Evolutionary conservation across 2,888 invertebrate species (phyloP).

Genomic region (Amphipoea lucens): DNA sequence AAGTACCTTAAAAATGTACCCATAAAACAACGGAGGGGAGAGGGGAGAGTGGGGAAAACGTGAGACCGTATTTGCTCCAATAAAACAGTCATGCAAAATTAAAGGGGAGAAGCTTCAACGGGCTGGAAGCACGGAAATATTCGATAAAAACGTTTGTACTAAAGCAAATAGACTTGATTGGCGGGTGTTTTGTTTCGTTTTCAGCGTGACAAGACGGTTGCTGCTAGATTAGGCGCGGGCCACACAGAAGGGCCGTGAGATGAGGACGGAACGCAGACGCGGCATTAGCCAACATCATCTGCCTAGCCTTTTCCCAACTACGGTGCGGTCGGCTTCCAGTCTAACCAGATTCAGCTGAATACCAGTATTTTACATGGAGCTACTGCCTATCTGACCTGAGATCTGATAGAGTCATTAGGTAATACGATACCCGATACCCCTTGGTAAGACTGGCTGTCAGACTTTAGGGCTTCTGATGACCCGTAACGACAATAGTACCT

Average conservation of each 20-base stretch:
- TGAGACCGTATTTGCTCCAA: constrained; percentile 42
- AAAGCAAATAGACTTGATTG: constrained; percentile 41
- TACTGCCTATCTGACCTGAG: neutral
- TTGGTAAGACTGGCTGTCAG: too few species aligned
- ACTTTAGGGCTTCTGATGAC: neutral
- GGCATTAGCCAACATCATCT: neutral
- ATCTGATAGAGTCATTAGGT: neutral
- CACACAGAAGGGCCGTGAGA: neutral
- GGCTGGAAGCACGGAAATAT: constrained; percentile 53
- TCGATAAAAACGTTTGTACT: constrained; percentile 47
- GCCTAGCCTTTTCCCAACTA: neutral
- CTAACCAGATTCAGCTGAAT: neutral
- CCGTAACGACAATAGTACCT: neutral
- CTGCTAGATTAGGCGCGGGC: neutral
- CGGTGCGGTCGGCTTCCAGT: neutral
- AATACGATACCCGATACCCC: neutral
- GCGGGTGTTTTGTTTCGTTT: constrained; percentile 25
- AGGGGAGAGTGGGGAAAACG: constrained; percentile 18
- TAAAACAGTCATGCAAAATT: constrained; percentile 62
- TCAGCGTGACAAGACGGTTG: neutral
- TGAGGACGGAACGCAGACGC: neutral
- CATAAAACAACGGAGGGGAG: constrained; percentile 44
- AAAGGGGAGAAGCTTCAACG: constrained; percentile 48
- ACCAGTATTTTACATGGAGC: neutral
- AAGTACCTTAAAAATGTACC: constrained; percentile 55